A percentile compares a stretch with the other conserved stretches of the same genome.
Conservation (phyloP, 2,888 invertebrate species). For the Leptinotarsa tumamoca region DNA sequence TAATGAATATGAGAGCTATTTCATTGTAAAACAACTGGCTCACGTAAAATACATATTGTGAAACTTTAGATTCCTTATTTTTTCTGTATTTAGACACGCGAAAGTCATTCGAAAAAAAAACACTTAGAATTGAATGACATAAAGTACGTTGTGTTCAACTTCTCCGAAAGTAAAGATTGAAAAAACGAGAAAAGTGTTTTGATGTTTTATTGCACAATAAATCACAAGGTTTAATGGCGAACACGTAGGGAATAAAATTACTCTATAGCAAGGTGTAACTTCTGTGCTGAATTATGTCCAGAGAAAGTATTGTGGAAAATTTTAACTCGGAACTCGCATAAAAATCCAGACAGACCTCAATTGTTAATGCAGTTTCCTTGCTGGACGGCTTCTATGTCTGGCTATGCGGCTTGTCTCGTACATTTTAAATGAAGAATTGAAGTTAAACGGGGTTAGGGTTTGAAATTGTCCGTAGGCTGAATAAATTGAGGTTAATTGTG, state of each 20-base stretch:
- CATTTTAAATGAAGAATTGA: not conserved
- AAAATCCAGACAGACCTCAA: constrained; percentile 4
- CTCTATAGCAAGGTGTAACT: not conserved
- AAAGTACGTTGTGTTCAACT: not conserved
- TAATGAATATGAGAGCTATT: no score
- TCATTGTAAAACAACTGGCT: not conserved
- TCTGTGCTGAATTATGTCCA: not conserved
- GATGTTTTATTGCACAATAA: not conserved
- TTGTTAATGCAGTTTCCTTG: constrained; percentile 1
- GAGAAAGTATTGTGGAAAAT: not conserved
- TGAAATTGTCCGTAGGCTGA: no score
- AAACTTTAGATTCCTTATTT: no score
- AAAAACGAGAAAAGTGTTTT: not conserved
- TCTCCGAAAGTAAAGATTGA: not conserved
- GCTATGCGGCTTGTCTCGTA: not conserved
- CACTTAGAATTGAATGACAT: no score
- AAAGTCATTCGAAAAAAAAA: no score
- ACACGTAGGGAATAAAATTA: constrained; percentile 2
- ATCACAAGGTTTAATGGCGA: not conserved
- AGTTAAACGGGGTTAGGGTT: no score
- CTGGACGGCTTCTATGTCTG: not conserved
- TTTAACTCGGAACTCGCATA: not conserved
- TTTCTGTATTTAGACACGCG: no score
- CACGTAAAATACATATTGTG: not conserved
- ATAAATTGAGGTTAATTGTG: not conserved